phyloP scores from a whole-genome alignment of 2,888 invertebrate genomes.

The Leptinotarsa rubiginosa region DNA sequence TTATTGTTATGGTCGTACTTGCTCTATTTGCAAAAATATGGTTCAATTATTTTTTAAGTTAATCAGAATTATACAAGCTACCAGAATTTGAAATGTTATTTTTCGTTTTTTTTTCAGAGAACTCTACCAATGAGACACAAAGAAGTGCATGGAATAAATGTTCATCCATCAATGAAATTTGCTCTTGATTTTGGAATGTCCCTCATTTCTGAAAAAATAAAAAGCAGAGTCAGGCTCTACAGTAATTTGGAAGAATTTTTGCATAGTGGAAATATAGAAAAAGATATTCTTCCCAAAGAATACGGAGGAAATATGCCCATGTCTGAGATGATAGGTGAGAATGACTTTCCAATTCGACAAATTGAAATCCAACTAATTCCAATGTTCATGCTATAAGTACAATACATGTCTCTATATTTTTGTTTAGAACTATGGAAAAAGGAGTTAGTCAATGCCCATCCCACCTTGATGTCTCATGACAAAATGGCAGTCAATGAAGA shows the following conservation, averaged over 20 bases:
- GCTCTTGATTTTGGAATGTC: slow-evolving; percentile 82
- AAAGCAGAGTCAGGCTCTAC: slow-evolving; percentile 76
- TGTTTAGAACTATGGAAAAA: slow-evolving; percentile 74
- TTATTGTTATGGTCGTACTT: no score
- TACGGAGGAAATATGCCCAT: slow-evolving; percentile 87
- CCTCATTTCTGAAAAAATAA: slow-evolving; percentile 81
- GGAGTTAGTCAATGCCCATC: slow-evolving; percentile 73
- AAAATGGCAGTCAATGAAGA: slow-evolving; percentile 77
- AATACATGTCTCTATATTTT: slow-evolving; percentile 18
- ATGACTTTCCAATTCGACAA: background rate
- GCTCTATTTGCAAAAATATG: no score
- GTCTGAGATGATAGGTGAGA: slow-evolving; percentile 83
- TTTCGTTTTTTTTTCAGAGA: slow-evolving; percentile 67
- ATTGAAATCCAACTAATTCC: no score
- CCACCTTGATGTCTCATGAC: slow-evolving; percentile 75
- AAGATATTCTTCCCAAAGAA: slow-evolving; percentile 77
- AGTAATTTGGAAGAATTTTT: slow-evolving; percentile 72
- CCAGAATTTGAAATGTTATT: background rate
- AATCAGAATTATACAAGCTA: no score
- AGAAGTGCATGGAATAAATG: slow-evolving; percentile 81
- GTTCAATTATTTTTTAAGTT: no score
- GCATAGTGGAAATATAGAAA: slow-evolving; percentile 61
- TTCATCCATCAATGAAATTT: slow-evolving; percentile 80
- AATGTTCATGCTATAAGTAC: no score
- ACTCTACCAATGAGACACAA: slow-evolving; percentile 85